phyloP scores from a whole-genome alignment of 1,140 invertebrate species.

The Ceratosolen fusciceps region DNA sequence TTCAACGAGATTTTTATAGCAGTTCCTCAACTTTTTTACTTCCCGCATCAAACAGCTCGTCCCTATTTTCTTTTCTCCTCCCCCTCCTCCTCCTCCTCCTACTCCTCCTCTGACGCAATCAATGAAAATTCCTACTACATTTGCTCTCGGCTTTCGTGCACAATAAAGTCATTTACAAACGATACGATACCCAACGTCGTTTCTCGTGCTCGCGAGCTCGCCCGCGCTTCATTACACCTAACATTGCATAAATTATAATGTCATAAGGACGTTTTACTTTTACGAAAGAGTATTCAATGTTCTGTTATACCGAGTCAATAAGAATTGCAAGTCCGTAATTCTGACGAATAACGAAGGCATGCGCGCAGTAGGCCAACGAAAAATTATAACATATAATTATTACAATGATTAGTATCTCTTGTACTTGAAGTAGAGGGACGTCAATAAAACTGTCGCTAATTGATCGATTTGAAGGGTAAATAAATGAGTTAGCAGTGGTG shows the following conservation, averaged over 20 bases:
- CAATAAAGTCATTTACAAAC: neutral
- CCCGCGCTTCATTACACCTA: neutral
- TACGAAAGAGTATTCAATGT: neutral
- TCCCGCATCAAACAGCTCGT: constrained; percentile 23
- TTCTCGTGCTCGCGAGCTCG: constrained; percentile 1
- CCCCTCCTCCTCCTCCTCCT: too few relatives aligned
- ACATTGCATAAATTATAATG: neutral
- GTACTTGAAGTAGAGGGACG: too few relatives aligned
- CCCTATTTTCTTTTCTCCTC: neutral
- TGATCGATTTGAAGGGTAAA: too few relatives aligned
- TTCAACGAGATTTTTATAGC: too few relatives aligned
- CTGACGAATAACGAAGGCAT: too few relatives aligned
- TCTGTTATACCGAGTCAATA: neutral
- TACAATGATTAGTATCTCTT: too few relatives aligned
- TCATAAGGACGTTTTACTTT: neutral
- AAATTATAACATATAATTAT: too few relatives aligned
- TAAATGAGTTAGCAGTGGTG: too few relatives aligned
- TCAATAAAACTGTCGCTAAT: too few relatives aligned
- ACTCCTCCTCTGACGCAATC: neutral
- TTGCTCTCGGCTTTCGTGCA: neutral
- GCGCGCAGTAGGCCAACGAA: too few relatives aligned
- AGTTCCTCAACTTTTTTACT: neutral
- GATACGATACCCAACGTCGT: neutral
- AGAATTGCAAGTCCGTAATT: too few relatives aligned
- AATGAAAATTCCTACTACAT: neutral